These are phyloP conservation scores for Eremobia ochroleuca DNA, from an alignment of 2,888 invertebrate genomes.

Conservation along the genomic window DNA sequence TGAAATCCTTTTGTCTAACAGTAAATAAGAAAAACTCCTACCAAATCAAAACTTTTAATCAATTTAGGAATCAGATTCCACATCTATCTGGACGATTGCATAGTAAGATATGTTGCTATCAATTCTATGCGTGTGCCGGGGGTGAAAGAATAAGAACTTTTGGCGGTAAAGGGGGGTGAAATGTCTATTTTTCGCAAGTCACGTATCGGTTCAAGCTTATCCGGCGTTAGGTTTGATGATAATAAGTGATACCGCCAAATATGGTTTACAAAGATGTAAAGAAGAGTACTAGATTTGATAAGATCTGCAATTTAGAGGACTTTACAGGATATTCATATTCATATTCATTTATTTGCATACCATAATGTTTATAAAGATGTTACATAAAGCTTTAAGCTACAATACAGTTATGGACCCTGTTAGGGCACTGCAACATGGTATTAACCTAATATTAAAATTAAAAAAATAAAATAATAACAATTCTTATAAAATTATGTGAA, in stretches of 20 bases:
- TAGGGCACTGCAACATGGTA: no score
- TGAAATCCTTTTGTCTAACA: background rate
- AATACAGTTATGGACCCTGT: no score
- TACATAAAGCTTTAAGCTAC: no score
- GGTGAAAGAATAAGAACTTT: conserved; percentile 79
- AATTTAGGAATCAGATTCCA: conserved; percentile 52
- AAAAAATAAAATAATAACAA: no score
- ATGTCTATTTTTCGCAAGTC: conserved; percentile 89
- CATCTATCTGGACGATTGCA: conserved; percentile 48
- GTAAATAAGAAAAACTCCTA: background rate
- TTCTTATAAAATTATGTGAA: no score
- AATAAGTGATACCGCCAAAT: conserved; percentile 89
- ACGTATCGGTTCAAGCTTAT: conserved; percentile 88
- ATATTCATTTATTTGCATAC: no score
- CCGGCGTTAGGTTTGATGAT: conserved; percentile 89
- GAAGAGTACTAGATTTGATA: conserved; percentile 70
- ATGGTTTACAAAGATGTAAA: conserved; percentile 72
- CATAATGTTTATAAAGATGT: no score
- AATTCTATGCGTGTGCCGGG: conserved; percentile 62
- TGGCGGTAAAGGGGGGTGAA: conserved; percentile 70
- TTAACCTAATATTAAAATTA: no score
- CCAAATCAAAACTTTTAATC: conserved; percentile 27
- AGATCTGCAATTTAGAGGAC: background rate
- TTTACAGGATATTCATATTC: no score
- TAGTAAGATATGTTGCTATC: conserved; percentile 53